Conservation (phyloP, 2,113 vertebrate species). For the Canis aureus region DNA sequence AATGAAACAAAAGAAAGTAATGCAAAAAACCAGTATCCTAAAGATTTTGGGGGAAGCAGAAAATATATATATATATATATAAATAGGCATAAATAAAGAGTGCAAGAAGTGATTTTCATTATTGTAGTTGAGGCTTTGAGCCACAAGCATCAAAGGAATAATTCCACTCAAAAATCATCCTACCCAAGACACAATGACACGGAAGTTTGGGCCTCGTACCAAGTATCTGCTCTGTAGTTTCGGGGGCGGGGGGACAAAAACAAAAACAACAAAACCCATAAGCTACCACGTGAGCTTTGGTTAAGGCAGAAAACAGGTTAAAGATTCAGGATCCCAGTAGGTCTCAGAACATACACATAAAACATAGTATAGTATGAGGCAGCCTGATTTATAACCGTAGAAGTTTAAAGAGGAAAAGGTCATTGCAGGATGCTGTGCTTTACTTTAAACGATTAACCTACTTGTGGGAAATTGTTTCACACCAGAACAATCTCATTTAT, state of each 20-base stretch:
- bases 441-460: slow-evolving; percentile 39
- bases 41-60: neutral
- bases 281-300: neutral
- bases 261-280: neutral
- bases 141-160: neutral
- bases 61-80: neutral
- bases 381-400: slow-evolving; percentile 25
- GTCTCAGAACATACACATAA: neutral
- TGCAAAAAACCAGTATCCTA: neutral
- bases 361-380: neutral
- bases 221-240: neutral
- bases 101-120: neutral
- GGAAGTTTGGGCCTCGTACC: neutral
- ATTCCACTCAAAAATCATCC: slow-evolving; percentile 11
- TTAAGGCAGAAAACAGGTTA: neutral
- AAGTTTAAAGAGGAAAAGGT: neutral
- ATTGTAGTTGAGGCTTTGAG: neutral
- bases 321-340: neutral
- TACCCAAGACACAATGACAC: neutral
- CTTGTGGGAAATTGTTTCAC: slow-evolving; percentile 22
- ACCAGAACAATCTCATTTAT: neutral
- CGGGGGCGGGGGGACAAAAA: neutral
- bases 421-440: neutral
- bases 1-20: neutral
- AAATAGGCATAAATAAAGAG: neutral